phyloP scores from a whole-genome alignment of 2,797 vertebrate genomes.

The Epinephelus malabaricus region DNA sequence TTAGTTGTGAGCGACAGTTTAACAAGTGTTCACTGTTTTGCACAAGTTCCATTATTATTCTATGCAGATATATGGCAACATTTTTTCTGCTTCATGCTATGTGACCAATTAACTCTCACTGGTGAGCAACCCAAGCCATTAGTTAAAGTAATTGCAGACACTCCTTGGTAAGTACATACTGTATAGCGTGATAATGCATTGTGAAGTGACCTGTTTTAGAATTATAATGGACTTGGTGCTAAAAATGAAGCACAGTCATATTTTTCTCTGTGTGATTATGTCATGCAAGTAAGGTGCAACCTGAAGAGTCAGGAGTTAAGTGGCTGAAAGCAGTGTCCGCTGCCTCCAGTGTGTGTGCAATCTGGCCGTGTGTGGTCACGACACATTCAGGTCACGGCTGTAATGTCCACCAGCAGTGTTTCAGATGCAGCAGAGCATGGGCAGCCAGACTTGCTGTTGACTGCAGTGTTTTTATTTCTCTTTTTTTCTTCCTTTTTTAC shows the following conservation, averaged over 20 bases:
- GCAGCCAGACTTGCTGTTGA: background rate
- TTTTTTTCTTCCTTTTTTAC: background rate
- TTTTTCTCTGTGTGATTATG: background rate
- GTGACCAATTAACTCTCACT: background rate
- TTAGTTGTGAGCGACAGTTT: background rate
- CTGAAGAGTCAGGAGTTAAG: conserved; percentile 15
- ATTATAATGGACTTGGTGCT: background rate
- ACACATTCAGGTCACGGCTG: conserved; percentile 50
- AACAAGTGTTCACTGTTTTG: background rate
- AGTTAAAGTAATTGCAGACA: background rate
- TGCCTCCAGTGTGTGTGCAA: conserved; percentile 9
- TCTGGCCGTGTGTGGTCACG: conserved; percentile 26
- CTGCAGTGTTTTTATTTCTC: conserved; percentile 9
- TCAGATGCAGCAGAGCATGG: conserved; percentile 16
- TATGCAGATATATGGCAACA: background rate
- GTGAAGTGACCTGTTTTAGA: background rate
- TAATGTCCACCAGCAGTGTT: conserved; percentile 37
- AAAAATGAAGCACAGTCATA: background rate
- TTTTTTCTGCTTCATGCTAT: background rate
- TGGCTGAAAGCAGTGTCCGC: conserved; percentile 21
- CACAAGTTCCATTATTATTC: background rate
- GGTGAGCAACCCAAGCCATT: background rate
- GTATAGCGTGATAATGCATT: no score
- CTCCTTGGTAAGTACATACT: background rate
- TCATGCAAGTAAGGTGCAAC: background rate